Conservation (phyloP, 2,888 invertebrate species). For the Dryocosmus kuriphilus region DNA sequence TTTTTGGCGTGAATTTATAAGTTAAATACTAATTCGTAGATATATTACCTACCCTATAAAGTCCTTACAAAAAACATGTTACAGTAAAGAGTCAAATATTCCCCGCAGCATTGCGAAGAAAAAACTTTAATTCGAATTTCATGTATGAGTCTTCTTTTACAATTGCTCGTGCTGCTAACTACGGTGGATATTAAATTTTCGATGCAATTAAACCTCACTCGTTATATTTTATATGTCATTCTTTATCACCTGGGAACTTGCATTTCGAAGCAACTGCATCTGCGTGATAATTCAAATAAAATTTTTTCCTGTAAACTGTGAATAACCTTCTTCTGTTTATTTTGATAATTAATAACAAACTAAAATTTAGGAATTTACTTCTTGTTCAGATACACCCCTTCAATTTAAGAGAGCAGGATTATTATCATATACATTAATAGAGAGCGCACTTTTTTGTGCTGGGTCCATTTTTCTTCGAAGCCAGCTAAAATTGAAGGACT, state of each 20-base stretch:
- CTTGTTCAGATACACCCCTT: no score
- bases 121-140: neutral
- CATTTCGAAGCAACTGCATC: neutral
- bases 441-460: no score
- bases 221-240: neutral
- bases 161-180: neutral
- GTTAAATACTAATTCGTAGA: no score
- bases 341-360: neutral
- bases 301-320: neutral
- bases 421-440: no score
- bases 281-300: neutral
- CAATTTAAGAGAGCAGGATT: no score
- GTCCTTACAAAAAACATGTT: no score
- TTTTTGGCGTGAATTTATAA: no score
- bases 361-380: neutral
- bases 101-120: neutral
- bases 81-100: constrained; percentile 31
- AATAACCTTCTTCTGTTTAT: neutral
- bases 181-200: neutral
- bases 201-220: constrained; percentile 21
- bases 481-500: no score
- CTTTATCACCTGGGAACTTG: neutral
- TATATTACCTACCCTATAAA: no score
- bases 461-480: no score
- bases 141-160: neutral